Evolutionary conservation across 2,888 invertebrate species (phyloP).

Genomic region (Amiota mariae): DNA sequence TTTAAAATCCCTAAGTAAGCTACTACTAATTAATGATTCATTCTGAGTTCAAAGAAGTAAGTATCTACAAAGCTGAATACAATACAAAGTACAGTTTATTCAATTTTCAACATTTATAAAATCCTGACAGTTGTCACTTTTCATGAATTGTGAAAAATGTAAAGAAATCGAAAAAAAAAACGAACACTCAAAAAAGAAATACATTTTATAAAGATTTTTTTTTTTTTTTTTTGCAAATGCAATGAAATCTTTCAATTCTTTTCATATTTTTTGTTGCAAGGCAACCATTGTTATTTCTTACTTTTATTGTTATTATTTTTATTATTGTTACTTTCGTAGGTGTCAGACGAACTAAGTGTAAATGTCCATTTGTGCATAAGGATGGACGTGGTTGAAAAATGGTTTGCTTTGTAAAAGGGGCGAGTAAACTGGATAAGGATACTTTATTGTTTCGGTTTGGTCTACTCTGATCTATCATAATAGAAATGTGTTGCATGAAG

Average conservation of each 20-base stretch:
- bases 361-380: conserved; percentile 21
- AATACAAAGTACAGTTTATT: too few relatives aligned
- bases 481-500: conserved; percentile 27
- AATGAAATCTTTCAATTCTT: conserved; percentile 5
- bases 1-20: too few relatives aligned
- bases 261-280: conserved; percentile 9
- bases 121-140: conserved; percentile 22
- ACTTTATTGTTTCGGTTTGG: background rate
- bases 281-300: conserved; percentile 2
- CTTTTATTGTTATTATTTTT: background rate
- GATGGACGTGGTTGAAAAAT: background rate
- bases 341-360: conserved; percentile 10
- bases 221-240: background rate
- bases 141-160: conserved; percentile 4
- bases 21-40: too few relatives aligned
- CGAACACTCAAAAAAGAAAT: background rate
- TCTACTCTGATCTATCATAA: conserved; percentile 22
- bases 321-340: background rate
- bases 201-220: background rate
- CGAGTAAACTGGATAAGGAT: background rate
- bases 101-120: background rate
- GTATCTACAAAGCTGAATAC: too few relatives aligned
- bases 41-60: too few relatives aligned
- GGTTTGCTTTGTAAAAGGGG: background rate
- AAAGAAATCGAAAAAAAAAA: background rate